Evolutionary conservation across 2,113 vertebrate genomes (phyloP).

Genomic region (Benitochromis conjunctus): DNA sequence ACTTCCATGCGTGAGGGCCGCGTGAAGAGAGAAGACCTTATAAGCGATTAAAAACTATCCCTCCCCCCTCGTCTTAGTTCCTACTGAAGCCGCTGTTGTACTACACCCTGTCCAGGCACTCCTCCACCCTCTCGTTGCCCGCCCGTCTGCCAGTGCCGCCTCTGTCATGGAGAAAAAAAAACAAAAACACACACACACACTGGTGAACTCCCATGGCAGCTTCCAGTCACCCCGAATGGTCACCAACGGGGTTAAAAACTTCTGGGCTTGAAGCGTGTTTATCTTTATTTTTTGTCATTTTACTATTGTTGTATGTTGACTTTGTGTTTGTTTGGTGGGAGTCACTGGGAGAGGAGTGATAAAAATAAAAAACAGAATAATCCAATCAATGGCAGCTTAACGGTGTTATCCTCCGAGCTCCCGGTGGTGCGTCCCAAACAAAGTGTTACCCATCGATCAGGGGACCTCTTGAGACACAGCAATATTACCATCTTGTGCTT

Average conservation of each 20-base stretch:
- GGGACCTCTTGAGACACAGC: constrained; percentile 76
- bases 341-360: constrained; percentile 68
- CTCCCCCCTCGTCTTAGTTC: not conserved
- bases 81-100: constrained; percentile 22
- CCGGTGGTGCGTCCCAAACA: constrained; percentile 51
- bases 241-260: constrained; percentile 58
- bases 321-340: constrained; percentile 61
- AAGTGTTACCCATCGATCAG: constrained; percentile 59
- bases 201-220: constrained; percentile 74
- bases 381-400: constrained; percentile 75
- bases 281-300: constrained; percentile 42
- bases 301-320: constrained; percentile 53
- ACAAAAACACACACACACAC: constrained; percentile 28
- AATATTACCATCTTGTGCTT: constrained; percentile 79
- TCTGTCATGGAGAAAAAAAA: constrained; percentile 28
- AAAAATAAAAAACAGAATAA: constrained; percentile 43
- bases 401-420: constrained; percentile 60
- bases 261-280: constrained; percentile 71
- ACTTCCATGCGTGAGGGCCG: constrained; percentile 19
- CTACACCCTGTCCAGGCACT: constrained; percentile 19
- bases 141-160: constrained; percentile 31
- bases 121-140: not conserved
- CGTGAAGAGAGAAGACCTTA: constrained; percentile 16
- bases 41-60: not conserved
- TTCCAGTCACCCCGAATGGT: constrained; percentile 53